Percentiles rank a stretch among this genome's conserved stretches.
These are phyloP conservation scores for Apostichopus californicus DNA, from an alignment of 35 echinoderm and acorn worm genomes.

Conservation along the genomic window DNA sequence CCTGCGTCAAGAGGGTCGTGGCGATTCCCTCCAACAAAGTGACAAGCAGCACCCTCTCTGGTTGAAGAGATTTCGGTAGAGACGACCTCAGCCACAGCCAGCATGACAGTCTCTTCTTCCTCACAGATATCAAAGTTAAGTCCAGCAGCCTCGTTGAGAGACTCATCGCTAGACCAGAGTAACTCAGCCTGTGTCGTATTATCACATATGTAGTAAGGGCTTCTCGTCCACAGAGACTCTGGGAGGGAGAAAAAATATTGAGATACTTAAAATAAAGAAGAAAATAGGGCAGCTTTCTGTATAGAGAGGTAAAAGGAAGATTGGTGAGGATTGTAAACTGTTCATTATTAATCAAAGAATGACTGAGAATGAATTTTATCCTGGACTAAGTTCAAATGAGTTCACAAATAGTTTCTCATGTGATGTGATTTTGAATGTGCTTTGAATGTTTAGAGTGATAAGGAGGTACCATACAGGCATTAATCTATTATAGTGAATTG, in stretches of 20 bases:
- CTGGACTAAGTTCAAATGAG: too few species aligned
- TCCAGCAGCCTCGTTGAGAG: not conserved
- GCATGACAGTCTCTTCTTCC: conserved; percentile 60
- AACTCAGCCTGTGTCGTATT: conserved; percentile 7
- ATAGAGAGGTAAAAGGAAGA: too few species aligned
- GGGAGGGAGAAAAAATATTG: not conserved
- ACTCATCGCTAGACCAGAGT: not conserved
- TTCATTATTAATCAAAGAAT: too few species aligned
- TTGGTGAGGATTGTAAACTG: too few species aligned
- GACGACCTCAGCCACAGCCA: conserved; percentile 66
- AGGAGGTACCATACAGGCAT: too few species aligned
- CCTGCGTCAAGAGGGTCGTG: conserved; percentile 71
- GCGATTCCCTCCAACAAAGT: conserved; percentile 73
- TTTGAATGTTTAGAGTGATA: too few species aligned
- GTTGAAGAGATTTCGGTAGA: conserved; percentile 63
- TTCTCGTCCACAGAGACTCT: not conserved
- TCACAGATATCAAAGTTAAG: conserved; percentile 56
- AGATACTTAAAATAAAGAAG: too few species aligned
- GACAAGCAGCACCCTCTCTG: conserved; percentile 69
- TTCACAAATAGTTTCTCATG: too few species aligned
- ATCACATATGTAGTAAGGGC: conserved; percentile 43
- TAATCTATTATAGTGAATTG: too few species aligned
- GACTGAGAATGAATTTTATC: too few species aligned
- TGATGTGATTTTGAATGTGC: too few species aligned
- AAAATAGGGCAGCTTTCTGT: too few species aligned